A percentile compares a stretch with the other conserved stretches of the same genome.
Evolutionary conservation across 2,888 invertebrate species (phyloP).

Genomic region (Anoplius nigerrimus): DNA sequence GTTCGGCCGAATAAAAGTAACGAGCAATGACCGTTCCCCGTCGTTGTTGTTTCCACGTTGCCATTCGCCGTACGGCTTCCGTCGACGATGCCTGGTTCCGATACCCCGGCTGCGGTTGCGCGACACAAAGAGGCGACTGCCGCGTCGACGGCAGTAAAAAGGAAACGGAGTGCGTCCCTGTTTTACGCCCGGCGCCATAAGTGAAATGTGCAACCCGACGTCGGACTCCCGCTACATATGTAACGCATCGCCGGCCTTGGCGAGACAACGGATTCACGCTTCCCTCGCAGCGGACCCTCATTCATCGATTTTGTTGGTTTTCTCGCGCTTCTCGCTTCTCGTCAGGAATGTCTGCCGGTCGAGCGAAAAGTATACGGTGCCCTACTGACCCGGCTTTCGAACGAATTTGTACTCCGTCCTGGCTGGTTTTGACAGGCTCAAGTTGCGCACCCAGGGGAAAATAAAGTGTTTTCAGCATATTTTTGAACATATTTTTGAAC

Average conservation of each 20-base stretch:
- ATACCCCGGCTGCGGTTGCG: slow-evolving; percentile 2
- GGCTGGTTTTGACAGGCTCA: too few relatives aligned
- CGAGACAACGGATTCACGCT: not conserved
- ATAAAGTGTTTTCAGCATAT: too few relatives aligned
- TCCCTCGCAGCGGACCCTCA: too few relatives aligned
- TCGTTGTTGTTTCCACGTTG: slow-evolving; percentile 24
- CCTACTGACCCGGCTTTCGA: too few relatives aligned
- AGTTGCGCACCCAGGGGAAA: too few relatives aligned
- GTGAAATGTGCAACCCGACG: slow-evolving; percentile 56
- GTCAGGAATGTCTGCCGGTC: too few relatives aligned
- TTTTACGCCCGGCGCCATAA: slow-evolving; percentile 54
- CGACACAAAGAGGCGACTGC: not conserved
- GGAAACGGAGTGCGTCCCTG: slow-evolving; percentile 28
- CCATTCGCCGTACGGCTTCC: slow-evolving; percentile 5
- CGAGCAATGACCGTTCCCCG: slow-evolving; percentile 32
- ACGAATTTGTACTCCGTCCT: too few relatives aligned
- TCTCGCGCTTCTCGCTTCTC: too few relatives aligned
- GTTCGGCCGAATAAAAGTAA: slow-evolving; percentile 33
- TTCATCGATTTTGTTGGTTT: too few relatives aligned
- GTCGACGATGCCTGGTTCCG: not conserved
- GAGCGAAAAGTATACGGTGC: too few relatives aligned
- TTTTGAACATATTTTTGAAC: too few relatives aligned
- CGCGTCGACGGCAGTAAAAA: slow-evolving; percentile 41
- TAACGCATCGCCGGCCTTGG: slow-evolving; percentile 38
- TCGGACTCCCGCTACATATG: slow-evolving; percentile 52